phyloP scores from a whole-genome alignment of 35 echinoderm and acorn worm genomes.

The Apostichopus japonicus region DNA sequence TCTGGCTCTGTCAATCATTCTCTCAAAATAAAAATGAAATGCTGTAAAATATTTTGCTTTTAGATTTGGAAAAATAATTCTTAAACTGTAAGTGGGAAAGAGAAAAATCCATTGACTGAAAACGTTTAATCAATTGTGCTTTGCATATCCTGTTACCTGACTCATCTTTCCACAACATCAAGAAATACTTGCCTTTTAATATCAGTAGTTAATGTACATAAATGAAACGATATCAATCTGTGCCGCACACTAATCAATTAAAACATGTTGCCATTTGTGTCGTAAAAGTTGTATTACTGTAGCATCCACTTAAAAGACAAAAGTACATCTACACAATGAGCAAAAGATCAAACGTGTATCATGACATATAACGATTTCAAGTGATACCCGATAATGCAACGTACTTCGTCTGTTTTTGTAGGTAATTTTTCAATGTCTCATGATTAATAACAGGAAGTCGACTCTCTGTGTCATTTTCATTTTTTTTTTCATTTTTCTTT shows the following conservation, averaged over 20 bases:
- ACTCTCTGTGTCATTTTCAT: background rate
- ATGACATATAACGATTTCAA: background rate
- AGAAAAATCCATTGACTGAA: too few species aligned
- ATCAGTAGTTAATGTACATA: too few species aligned
- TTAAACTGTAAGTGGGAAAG: too few species aligned
- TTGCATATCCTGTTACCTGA: too few species aligned
- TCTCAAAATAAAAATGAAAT: too few species aligned
- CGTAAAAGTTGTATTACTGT: background rate
- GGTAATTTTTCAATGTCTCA: background rate
- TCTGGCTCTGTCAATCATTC: too few species aligned
- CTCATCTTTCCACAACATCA: too few species aligned
- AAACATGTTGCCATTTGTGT: background rate
- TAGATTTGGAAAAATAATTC: too few species aligned
- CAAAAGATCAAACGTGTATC: background rate
- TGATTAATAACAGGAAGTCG: slow-evolving; percentile 13
- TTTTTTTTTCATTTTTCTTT: background rate
- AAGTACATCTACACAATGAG: background rate
- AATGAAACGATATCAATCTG: background rate
- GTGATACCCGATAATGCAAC: background rate
- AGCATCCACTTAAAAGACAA: background rate
- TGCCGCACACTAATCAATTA: background rate
- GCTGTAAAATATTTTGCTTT: too few species aligned
- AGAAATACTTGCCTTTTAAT: too few species aligned
- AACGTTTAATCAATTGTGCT: too few species aligned
- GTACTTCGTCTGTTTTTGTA: background rate